Evolutionary conservation across 2,888 invertebrate genomes (phyloP), one percentile per base, ranked within the genome.

Genomic region (Oscheius sp.): DNA sequence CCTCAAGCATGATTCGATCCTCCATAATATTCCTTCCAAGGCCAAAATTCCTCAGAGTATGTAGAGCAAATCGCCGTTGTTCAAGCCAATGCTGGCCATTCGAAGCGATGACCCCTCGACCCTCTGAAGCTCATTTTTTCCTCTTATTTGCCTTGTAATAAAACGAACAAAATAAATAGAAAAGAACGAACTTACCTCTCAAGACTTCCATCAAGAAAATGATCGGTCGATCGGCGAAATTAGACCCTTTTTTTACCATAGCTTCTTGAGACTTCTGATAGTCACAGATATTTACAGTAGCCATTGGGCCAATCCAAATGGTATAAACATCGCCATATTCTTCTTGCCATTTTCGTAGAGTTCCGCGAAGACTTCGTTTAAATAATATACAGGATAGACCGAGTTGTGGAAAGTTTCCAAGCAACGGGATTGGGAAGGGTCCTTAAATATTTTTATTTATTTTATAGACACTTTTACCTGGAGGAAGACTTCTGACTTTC

Each of bases 351-450:
- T 53, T 29, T 25, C n/a, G 6, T 17, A 65, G n/a, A 3, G 17
- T 39, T n/a, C n/a, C n/a, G n/a, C n/a, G n/a, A n/a, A n/a, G n/a
- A n/a, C n/a, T n/a, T n/a, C n/a, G n/a, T n/a, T n/a, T n/a, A n/a
- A n/a, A n/a, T n/a, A n/a, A n/a, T n/a, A n/a, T n/a, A 20, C 3
- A 48, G 31, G 20, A 65, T 29, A 23, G 67, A 23, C 65, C 34
- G 2, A 76, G 34, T 57, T 76, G 75, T 20, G 67, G 73, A 15
- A 76, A 42, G 42, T 76, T 76, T 10, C 75, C 75, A 33, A 76
- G 57, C 10, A 76, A n/a, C 0, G 73, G 75, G 3, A 76, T 39
- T 27, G 75, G 73, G 17, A 57, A 58, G 1, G 75, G 75, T 25
- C 75, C 75, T 73, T n/a, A n/a, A n/a, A n/a, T n/a, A n/a, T n/a